phyloP scores from a whole-genome alignment of 2,888 invertebrate genomes.

The Epistrophe grossulariae region DNA sequence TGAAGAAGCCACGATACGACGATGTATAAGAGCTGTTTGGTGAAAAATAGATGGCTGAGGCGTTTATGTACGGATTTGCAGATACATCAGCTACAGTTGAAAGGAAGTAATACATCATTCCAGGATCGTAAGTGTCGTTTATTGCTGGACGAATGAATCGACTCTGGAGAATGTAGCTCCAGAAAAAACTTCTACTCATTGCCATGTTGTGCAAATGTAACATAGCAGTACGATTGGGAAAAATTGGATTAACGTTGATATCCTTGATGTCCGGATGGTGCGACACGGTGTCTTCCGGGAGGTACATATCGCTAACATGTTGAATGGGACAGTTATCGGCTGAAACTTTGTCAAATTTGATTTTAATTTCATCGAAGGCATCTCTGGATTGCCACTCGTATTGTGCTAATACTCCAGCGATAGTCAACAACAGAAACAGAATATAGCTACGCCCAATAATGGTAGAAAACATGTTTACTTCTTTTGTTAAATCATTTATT shows the following conservation, averaged over 20 bases:
- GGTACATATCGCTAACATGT: slow-evolving; percentile 91
- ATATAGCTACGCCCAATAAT: slow-evolving; percentile 82
- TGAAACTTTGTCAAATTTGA: slow-evolving; percentile 92
- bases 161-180: slow-evolving; percentile 96
- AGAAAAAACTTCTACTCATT: slow-evolving; percentile 97
- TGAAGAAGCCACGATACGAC: slow-evolving; percentile 97
- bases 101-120: slow-evolving; percentile 98
- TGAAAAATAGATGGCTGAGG: slow-evolving; percentile 96
- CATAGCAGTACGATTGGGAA: slow-evolving; percentile 96
- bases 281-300: slow-evolving; percentile 93
- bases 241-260: slow-evolving; percentile 96
- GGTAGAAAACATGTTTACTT: slow-evolving; percentile 74
- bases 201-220: slow-evolving; percentile 98
- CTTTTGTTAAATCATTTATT: slow-evolving; percentile 55
- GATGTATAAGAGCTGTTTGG: slow-evolving; percentile 97
- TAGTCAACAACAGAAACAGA: slow-evolving; percentile 80
- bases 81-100: slow-evolving; percentile 98
- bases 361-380: slow-evolving; percentile 94
- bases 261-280: slow-evolving; percentile 97
- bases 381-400: slow-evolving; percentile 97
- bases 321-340: slow-evolving; percentile 95
- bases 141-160: slow-evolving; percentile 95
- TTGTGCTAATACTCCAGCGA: slow-evolving; percentile 90
- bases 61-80: slow-evolving; percentile 95
- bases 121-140: slow-evolving; percentile 97